Evolutionary conservation across 1,140 invertebrate genomes (phyloP).

Genomic region (Hyles euphorbiae): DNA sequence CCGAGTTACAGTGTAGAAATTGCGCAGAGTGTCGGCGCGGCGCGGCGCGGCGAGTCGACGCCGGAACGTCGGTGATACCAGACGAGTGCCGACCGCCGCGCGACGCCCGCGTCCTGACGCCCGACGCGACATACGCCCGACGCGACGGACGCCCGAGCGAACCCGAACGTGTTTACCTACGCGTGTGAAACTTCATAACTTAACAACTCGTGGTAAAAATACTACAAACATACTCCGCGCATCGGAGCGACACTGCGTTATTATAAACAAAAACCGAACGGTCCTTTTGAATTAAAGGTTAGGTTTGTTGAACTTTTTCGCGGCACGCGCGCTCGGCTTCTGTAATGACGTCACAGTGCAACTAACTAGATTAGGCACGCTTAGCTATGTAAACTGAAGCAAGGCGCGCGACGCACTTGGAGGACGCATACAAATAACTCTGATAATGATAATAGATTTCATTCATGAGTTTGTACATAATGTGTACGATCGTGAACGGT

Average conservation of each 20-base stretch:
- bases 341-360: slow-evolving; percentile 56
- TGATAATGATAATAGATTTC: slow-evolving; percentile 26
- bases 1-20: slow-evolving; percentile 30
- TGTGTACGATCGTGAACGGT: slow-evolving; percentile 25
- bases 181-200: slow-evolving; percentile 2
- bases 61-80: slow-evolving; percentile 19
- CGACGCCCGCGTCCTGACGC: slow-evolving; percentile 26
- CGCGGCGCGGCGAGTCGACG: neutral
- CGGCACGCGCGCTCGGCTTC: slow-evolving; percentile 39
- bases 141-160: slow-evolving; percentile 15
- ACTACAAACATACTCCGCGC: slow-evolving; percentile 10
- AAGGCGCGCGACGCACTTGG: slow-evolving; percentile 28
- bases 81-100: slow-evolving; percentile 46
- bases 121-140: slow-evolving; percentile 16
- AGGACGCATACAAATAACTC: slow-evolving; percentile 45
- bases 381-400: slow-evolving; percentile 44
- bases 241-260: slow-evolving; percentile 26
- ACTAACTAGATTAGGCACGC: slow-evolving; percentile 60
- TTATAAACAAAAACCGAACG: slow-evolving; percentile 16
- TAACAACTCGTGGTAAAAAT: slow-evolving; percentile 1
- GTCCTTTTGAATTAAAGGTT: slow-evolving; percentile 27
- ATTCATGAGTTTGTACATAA: slow-evolving; percentile 26
- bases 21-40: slow-evolving; percentile 56
- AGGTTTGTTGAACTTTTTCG: slow-evolving; percentile 69
- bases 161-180: slow-evolving; percentile 1